Evolutionary conservation across 2,888 invertebrate genomes (phyloP).

Genomic region (Volucella bombylans): DNA sequence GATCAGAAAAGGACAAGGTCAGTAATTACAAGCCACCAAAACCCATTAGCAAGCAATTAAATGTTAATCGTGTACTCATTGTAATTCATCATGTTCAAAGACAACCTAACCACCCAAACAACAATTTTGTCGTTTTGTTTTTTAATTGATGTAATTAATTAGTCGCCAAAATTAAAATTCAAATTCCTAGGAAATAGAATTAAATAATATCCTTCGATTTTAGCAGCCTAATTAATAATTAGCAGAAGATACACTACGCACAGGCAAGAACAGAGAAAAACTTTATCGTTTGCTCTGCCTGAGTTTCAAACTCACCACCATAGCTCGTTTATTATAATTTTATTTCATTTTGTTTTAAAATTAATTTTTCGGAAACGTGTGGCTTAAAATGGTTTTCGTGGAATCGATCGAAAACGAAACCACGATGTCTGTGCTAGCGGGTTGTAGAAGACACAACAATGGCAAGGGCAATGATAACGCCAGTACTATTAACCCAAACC

Average conservation of each 20-base stretch:
- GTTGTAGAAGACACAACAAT: not conserved
- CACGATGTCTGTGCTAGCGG: not conserved
- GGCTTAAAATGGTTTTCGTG: not conserved
- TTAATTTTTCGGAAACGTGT: slow-evolving; percentile 17
- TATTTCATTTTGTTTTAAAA: slow-evolving; percentile 50
- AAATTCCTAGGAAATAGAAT: slow-evolving; percentile 27
- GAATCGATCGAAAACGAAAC: slow-evolving; percentile 28
- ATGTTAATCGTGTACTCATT: slow-evolving; percentile 26
- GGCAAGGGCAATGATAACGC: not conserved
- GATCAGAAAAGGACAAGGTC: not conserved
- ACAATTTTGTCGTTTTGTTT: not conserved
- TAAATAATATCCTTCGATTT: slow-evolving; percentile 10
- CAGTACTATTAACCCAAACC: slow-evolving; percentile 8
- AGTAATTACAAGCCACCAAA: not conserved
- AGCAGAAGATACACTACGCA: not conserved
- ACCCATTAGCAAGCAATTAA: slow-evolving; percentile 18
- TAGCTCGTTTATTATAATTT: slow-evolving; percentile 37
- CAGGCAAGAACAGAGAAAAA: slow-evolving; percentile 1
- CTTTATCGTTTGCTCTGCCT: slow-evolving; percentile 7
- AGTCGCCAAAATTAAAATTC: slow-evolving; percentile 49
- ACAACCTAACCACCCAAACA: not conserved
- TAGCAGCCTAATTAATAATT: slow-evolving; percentile 30
- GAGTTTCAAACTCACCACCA: slow-evolving; percentile 18
- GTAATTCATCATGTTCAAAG: slow-evolving; percentile 36
- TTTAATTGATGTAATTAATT: slow-evolving; percentile 48